phyloP scores from a whole-genome alignment of 2,888 invertebrate species.

The Sussaba pulchella region DNA sequence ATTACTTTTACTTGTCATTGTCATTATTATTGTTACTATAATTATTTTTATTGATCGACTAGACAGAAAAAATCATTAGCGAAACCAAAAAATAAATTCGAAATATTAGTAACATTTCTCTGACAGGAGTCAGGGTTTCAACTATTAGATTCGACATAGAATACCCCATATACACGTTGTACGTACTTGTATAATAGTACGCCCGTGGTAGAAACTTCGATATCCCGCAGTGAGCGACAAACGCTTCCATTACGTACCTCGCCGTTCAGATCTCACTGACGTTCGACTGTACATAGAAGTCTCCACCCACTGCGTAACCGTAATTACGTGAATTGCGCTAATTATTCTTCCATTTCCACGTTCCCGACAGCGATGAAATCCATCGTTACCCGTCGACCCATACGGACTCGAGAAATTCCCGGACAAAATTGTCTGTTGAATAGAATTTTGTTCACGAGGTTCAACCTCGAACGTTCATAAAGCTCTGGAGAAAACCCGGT shows the following conservation, averaged over 20 bases:
- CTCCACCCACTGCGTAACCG: slow-evolving; percentile 36
- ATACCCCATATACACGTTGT: too few relatives aligned
- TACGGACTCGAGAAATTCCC: slow-evolving; percentile 51
- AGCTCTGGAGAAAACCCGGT: slow-evolving; percentile 26
- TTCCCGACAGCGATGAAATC: slow-evolving; percentile 29
- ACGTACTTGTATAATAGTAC: slow-evolving; percentile 44
- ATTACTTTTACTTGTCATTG: too few relatives aligned
- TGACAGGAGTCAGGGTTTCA: too few relatives aligned
- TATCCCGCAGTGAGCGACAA: slow-evolving; percentile 65
- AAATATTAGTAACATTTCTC: too few relatives aligned
- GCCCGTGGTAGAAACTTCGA: slow-evolving; percentile 55
- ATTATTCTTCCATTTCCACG: slow-evolving; percentile 48
- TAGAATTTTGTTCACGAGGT: slow-evolving; percentile 34
- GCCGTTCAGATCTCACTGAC: slow-evolving; percentile 5
- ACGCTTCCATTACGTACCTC: slow-evolving; percentile 26
- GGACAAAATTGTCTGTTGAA: slow-evolving; percentile 38
- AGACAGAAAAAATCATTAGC: too few relatives aligned
- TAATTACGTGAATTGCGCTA: slow-evolving; percentile 62
- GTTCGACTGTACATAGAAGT: background rate
- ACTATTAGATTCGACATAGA: too few relatives aligned
- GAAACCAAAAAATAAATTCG: too few relatives aligned
- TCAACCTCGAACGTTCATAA: slow-evolving; percentile 1
- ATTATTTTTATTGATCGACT: too few relatives aligned
- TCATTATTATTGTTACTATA: too few relatives aligned
- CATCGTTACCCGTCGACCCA: slow-evolving; percentile 11